Base-by-base conservation (phyloP, 2,888 invertebrate species). In the Ethmia dodecea region DNA sequence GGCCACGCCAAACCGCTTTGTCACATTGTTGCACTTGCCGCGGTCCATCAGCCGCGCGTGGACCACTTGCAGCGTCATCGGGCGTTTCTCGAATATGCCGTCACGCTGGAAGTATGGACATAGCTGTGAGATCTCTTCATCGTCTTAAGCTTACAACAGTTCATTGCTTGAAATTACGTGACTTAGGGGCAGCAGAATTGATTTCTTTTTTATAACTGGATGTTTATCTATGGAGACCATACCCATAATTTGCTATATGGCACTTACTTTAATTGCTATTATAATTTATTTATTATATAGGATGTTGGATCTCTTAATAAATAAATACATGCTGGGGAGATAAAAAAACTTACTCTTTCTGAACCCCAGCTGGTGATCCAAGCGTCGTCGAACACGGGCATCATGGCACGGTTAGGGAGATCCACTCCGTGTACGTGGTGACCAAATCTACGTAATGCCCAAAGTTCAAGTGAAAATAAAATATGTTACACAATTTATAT, bases 341-440 rank as follows among this genome's bases (percentile, higher is more conserved):
- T n/a, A n/a, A n/a, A n/a, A n/a, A 26, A 26, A 12, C 59, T 57
- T 46, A 84, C 84, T 45, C 79, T 64, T 5, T 77, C 71, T 1
- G 81, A 41, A 1, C 84, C 84, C 70, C 72, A 86, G 35, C 84
- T 77, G 3, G 75, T 65, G 25, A 86, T 49, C 81, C 81, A 86
- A 0, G 64, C 78, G 35, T 86, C 84, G 1, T 77, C 71, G 31
- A 83, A 86, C 0, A 71, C 39, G 0, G 84, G 84, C 45, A 60
- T 36, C 84, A 83, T 83, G 2, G 49, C 52, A 1, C 63, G 58
- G 31, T 83, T 81, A 0, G 84, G 84, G 0, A 84, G 50, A 31
- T 84, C 84, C 1, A 76, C 69, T 0, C 41, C 55, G 28, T 84
- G 84, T 0, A 71, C 47, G 0, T 24, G 8, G 29, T 83, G 53